Evolutionary conservation across 2,797 vertebrate species (phyloP).

Genomic region (Leuciscus waleckii): DNA sequence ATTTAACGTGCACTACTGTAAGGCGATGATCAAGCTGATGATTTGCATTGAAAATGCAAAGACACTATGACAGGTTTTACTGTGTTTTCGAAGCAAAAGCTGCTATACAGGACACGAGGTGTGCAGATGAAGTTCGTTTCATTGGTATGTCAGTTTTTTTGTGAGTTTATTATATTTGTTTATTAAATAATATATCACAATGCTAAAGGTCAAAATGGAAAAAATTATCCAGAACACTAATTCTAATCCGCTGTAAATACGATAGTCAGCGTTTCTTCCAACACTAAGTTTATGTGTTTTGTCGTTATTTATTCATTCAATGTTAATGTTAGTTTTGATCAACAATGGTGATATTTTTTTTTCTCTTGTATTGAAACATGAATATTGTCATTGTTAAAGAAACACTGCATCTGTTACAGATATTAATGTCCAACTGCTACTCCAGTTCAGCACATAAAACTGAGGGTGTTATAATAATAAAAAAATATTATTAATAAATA

Average conservation of each 20-base stretch:
- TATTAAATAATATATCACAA: conserved; percentile 1
- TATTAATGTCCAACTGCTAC: background rate
- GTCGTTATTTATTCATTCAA: conserved; percentile 42
- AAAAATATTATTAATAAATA: background rate
- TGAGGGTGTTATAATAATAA: conserved; percentile 1
- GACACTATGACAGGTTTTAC: conserved; percentile 1
- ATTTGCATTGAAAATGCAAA: conserved; percentile 33
- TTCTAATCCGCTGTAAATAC: background rate
- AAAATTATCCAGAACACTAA: background rate
- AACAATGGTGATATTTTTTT: background rate
- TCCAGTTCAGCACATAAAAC: background rate
- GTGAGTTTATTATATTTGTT: background rate
- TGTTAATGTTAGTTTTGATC: conserved; percentile 49
- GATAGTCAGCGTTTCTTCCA: background rate
- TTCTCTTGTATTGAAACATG: conserved; percentile 28
- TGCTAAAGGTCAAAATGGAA: background rate
- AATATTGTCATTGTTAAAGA: conserved; percentile 39
- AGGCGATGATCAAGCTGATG: background rate
- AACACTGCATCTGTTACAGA: conserved; percentile 22
- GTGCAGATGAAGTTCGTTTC: background rate
- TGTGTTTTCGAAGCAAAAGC: background rate
- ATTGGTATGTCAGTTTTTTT: background rate
- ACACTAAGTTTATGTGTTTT: conserved; percentile 19
- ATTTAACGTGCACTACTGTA: conserved; percentile 33
- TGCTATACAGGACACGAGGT: background rate